Percentiles rank a stretch among this genome's conserved stretches.
Evolutionary conservation across 1,140 invertebrate species (phyloP).

Genomic region (Megalonaias nervosa): DNA sequence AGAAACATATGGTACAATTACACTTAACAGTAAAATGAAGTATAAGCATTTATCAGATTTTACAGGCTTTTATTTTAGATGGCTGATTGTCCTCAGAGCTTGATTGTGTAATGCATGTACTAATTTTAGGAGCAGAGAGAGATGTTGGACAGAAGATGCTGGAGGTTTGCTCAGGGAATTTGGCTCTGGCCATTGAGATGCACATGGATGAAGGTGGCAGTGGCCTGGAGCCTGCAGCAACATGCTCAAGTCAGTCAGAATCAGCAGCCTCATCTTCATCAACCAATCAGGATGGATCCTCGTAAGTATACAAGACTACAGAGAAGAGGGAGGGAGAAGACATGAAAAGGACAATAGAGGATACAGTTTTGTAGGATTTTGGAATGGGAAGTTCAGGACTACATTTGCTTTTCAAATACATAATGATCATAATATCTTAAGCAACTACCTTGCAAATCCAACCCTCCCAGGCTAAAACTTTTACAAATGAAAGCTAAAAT

Average conservation of each 20-base stretch:
- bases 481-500: no score
- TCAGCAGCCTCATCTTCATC: conserved; percentile 6
- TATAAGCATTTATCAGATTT: no score
- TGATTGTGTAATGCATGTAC: no score
- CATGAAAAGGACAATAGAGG: neutral
- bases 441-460: neutral
- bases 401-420: no score
- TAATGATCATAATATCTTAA: neutral
- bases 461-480: no score
- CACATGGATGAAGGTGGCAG: conserved; percentile 71
- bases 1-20: no score
- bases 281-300: conserved; percentile 51
- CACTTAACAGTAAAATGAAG: no score
- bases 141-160: conserved; percentile 68
- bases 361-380: neutral
- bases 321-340: neutral
- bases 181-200: conserved; percentile 76
- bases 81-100: no score
- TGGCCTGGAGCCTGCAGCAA: conserved; percentile 13
- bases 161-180: conserved; percentile 74
- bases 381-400: no score
- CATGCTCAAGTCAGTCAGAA: conserved; percentile 28
- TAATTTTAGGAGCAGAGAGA: conserved; percentile 49
- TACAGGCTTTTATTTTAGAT: no score
- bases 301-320: neutral